Evolutionary conservation across 2,888 invertebrate genomes (phyloP).

Genomic region (Lasioglossum leucozonium): DNA sequence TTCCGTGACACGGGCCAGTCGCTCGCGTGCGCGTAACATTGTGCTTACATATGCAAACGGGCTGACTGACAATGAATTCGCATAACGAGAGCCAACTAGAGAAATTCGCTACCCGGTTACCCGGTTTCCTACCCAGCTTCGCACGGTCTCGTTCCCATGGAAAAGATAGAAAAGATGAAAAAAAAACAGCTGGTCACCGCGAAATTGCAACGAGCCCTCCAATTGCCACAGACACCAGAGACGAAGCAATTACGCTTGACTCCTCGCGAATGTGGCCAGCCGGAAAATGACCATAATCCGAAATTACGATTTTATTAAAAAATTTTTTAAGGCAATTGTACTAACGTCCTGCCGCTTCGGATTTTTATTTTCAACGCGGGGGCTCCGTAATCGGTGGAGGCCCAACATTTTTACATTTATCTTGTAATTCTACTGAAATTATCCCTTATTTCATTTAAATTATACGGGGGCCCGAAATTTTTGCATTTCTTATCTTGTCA

Average conservation of each 20-base stretch:
- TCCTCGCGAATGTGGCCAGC: background rate
- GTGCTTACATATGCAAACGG: slow-evolving; percentile 5
- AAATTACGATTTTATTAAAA: too few relatives aligned
- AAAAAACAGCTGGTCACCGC: background rate
- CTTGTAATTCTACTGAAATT: too few relatives aligned
- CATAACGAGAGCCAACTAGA: background rate
- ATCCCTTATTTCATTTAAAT: too few relatives aligned
- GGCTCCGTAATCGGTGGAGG: too few relatives aligned
- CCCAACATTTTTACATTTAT: too few relatives aligned
- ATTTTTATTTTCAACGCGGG: too few relatives aligned
- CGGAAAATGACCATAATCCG: background rate
- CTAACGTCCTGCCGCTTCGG: too few relatives aligned
- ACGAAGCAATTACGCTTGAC: background rate
- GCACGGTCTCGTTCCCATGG: background rate
- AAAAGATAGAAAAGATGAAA: background rate
- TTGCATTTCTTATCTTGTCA: too few relatives aligned
- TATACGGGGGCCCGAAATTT: too few relatives aligned
- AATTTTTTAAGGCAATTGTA: too few relatives aligned
- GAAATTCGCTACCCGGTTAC: background rate
- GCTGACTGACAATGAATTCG: slow-evolving; percentile 11
- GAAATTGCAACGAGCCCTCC: background rate
- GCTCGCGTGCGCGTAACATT: background rate
- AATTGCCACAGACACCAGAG: background rate
- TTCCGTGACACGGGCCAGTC: background rate
- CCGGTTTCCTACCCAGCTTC: background rate